Percentiles rank a stretch among this genome's conserved stretches.
phyloP scores from a whole-genome alignment of 2,888 invertebrate species.

The Blastobasis lacticolella region DNA sequence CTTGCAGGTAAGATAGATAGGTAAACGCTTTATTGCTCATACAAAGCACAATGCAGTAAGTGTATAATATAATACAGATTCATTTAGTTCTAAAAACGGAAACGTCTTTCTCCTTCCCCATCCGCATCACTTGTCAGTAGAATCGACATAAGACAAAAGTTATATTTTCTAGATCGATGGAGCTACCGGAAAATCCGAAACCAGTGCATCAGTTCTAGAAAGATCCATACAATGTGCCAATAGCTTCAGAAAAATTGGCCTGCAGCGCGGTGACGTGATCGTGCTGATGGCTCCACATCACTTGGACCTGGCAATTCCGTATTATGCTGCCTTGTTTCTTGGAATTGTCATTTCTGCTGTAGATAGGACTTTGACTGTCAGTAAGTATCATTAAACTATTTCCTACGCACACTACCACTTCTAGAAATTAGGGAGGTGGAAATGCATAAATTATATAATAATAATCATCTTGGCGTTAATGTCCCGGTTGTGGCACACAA shows the following conservation, averaged over 20 bases:
- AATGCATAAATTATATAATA: no score
- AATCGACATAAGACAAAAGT: neutral
- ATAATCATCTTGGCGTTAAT: no score
- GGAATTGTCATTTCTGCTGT: conserved; percentile 32
- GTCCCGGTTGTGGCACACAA: no score
- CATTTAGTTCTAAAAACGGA: no score
- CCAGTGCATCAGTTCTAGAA: conserved; percentile 32
- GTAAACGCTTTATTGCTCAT: no score
- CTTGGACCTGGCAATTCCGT: conserved; percentile 44
- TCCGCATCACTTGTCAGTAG: neutral
- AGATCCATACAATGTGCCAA: conserved; percentile 40
- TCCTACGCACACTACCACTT: neutral
- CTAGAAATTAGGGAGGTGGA: neutral
- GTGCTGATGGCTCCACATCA: conserved; percentile 49
- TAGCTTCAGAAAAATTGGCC: conserved; percentile 34
- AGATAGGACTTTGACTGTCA: conserved; percentile 24
- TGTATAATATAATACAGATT: neutral
- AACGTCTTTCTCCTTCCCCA: neutral
- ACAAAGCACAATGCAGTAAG: conserved; percentile 13
- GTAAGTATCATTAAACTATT: conserved; percentile 23
- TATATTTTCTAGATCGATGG: conserved; percentile 33
- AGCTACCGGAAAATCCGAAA: conserved; percentile 38
- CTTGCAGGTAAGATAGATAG: conserved; percentile 18
- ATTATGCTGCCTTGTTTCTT: conserved; percentile 49
- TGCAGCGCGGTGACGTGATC: conserved; percentile 48